Evolutionary conservation across 2,888 invertebrate genomes (phyloP).

Genomic region (Aleiodes leptofemur): DNA sequence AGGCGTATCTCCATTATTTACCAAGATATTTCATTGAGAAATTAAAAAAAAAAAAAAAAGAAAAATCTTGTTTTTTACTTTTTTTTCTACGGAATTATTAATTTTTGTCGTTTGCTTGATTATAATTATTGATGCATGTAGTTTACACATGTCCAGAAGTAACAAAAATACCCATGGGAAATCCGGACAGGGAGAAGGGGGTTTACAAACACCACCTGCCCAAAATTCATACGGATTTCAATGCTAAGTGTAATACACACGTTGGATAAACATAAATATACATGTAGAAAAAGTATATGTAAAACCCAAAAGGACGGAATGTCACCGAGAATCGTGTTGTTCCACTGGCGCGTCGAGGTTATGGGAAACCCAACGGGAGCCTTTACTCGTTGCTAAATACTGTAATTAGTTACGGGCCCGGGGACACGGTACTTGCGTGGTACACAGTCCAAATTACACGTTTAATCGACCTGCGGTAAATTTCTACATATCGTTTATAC

Average conservation of each 20-base stretch:
- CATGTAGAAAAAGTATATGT: slow-evolving; percentile 6
- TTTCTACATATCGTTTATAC: slow-evolving; percentile 14
- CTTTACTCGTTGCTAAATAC: slow-evolving; percentile 67
- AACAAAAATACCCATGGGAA: slow-evolving; percentile 12
- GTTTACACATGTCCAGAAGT: neutral
- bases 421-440: slow-evolving; percentile 70
- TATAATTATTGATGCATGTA: slow-evolving; percentile 26
- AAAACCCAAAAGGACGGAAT: neutral
- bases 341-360: slow-evolving; percentile 62
- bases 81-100: slow-evolving; percentile 1
- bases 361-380: slow-evolving; percentile 70
- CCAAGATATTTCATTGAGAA: no score
- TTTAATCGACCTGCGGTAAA: slow-evolving; percentile 55
- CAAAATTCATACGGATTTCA: slow-evolving; percentile 26
- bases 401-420: slow-evolving; percentile 67
- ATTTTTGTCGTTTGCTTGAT: slow-evolving; percentile 5
- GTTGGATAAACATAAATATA: slow-evolving; percentile 24
- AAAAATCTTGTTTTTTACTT: no score
- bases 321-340: slow-evolving; percentile 26
- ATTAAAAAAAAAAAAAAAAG: no score
- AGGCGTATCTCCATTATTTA: no score
- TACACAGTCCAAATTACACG: slow-evolving; percentile 63
- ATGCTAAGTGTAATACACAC: slow-evolving; percentile 20
- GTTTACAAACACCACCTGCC: slow-evolving; percentile 23
- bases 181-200: slow-evolving; percentile 13